These are phyloP conservation scores for Molorchus minor DNA, from an alignment of 2,888 invertebrate genomes.

Conservation along the genomic window DNA sequence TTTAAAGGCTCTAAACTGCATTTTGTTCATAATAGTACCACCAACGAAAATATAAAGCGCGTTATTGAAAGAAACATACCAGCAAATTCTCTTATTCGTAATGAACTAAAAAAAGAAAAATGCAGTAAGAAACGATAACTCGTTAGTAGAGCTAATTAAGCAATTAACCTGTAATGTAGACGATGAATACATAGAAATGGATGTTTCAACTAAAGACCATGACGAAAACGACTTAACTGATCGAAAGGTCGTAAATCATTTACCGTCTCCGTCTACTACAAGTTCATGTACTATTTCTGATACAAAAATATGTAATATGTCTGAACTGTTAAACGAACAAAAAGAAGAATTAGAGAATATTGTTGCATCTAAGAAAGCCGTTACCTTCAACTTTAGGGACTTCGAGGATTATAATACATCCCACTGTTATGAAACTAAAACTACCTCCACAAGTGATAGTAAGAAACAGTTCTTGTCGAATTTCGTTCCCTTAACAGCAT, in stretches of 20 bases:
- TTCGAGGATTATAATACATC: slow-evolving; percentile 62
- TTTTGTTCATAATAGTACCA: slow-evolving; percentile 65
- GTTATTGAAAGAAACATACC: slow-evolving; percentile 87
- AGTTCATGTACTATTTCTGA: slow-evolving; percentile 68
- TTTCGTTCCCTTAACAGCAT: slow-evolving; percentile 80
- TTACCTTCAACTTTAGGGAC: too few relatives aligned
- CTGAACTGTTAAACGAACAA: slow-evolving; percentile 68
- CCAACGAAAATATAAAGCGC: slow-evolving; percentile 75
- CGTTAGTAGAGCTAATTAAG: slow-evolving; percentile 85
- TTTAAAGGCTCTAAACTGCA: slow-evolving; percentile 68
- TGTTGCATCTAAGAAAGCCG: too few relatives aligned
- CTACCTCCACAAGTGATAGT: slow-evolving; percentile 66
- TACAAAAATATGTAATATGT: too few relatives aligned
- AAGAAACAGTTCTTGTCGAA: slow-evolving; percentile 82
- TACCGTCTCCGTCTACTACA: slow-evolving; percentile 67
- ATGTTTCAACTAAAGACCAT: slow-evolving; percentile 54
- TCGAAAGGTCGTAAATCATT: too few relatives aligned
- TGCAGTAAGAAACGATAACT: slow-evolving; percentile 73
- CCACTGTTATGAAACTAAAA: slow-evolving; percentile 57
- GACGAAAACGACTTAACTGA: too few relatives aligned
- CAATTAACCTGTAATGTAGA: slow-evolving; percentile 88
- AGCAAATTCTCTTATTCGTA: slow-evolving; percentile 78
- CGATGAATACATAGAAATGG: slow-evolving; percentile 64
- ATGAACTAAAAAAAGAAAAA: slow-evolving; percentile 65
- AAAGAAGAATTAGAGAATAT: too few relatives aligned